A percentile compares a stretch with the other conserved stretches of the same genome.
Evolutionary conservation across 2,113 vertebrate species (phyloP).

Genomic region (Stictonetta naevosa): DNA sequence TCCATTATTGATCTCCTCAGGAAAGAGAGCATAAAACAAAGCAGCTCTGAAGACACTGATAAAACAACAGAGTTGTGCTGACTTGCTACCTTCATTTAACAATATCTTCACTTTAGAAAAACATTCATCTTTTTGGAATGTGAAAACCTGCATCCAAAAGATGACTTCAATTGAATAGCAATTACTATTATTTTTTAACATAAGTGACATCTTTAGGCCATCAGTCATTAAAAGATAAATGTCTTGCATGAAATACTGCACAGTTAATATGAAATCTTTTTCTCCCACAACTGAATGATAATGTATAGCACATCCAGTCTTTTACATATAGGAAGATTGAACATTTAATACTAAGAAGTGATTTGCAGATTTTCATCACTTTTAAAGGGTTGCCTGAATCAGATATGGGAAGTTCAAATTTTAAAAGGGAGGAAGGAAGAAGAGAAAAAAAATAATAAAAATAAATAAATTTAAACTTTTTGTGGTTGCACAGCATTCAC

Average conservation of each 20-base stretch:
- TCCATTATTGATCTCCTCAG: conserved; percentile 70
- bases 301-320: background rate
- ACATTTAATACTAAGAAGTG: background rate
- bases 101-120: background rate
- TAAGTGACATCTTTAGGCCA: background rate
- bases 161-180: background rate
- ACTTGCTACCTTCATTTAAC: background rate
- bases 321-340: background rate
- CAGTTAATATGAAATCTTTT: background rate
- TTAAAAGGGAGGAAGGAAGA: background rate
- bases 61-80: background rate
- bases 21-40: conserved; percentile 43
- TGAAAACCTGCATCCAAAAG: background rate
- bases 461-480: background rate
- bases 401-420: background rate
- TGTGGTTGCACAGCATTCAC: background rate
- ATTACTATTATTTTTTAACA: background rate
- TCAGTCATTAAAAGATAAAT: background rate
- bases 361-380: background rate
- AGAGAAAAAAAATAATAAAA: no score
- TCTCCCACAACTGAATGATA: background rate
- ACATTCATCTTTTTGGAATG: background rate
- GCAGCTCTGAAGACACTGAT: conserved; percentile 14
- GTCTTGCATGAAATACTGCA: background rate
- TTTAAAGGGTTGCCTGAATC: background rate